These are phyloP conservation scores for Chironomus tentans DNA, from an alignment of 2,888 invertebrate species.

Conservation along the genomic window DNA sequence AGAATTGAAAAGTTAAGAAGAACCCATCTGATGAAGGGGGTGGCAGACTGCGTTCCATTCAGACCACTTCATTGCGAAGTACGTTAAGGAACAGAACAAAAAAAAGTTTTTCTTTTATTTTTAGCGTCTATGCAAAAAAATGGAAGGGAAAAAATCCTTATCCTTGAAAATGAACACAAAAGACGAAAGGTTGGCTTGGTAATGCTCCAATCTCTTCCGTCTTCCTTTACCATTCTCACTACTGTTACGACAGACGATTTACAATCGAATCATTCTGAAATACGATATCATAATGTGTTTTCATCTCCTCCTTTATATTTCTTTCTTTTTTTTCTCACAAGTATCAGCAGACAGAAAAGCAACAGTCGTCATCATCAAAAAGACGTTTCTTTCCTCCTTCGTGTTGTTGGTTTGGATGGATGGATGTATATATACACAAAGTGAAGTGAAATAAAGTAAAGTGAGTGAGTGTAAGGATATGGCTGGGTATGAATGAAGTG, in stretches of 20 bases:
- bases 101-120: no score
- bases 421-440: no score
- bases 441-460: no score
- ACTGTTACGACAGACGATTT: conserved; percentile 20
- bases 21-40: no score
- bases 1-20: no score
- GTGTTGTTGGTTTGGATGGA: not conserved
- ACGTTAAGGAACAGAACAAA: no score
- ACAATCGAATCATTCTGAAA: conserved; percentile 18
- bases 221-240: not conserved
- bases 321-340: not conserved
- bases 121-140: no score
- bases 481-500: not conserved
- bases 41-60: no score
- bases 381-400: not conserved
- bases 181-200: no score
- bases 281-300: conserved; percentile 15
- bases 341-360: not conserved
- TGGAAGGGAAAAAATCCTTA: no score
- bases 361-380: conserved; percentile 12
- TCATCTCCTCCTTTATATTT: not conserved
- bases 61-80: no score
- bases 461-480: not conserved
- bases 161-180: no score
- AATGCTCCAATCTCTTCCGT: not conserved